Base-by-base conservation (phyloP, 2,797 vertebrate genomes). In the Leuciscus waleckii region DNA sequence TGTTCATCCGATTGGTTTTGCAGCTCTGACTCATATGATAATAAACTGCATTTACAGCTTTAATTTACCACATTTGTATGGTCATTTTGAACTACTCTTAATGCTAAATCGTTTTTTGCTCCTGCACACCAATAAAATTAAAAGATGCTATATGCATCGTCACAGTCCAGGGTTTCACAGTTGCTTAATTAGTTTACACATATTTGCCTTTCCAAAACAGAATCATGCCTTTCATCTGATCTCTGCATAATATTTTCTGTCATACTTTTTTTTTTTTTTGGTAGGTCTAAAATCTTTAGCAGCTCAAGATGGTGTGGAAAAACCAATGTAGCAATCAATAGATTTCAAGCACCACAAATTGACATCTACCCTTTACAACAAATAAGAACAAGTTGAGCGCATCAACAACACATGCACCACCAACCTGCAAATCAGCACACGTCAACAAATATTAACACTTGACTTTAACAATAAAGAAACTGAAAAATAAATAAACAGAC, bases 331-430 rank as follows among this genome's bases (percentile, higher is more conserved):
- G 58, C 29, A 51, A 83, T 75, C 43, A 21, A 56, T n/a, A 54
- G 7, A 70, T 58, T 95, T 84, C 29, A 84, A 76, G 49, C 46
- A 94, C 95, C 85, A 73, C 51, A 79, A 61, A 82, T 26, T 71
- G 41, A 35, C 69, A 73, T 76, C 35, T 68, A 51, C 51, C 49
- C 49, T 69, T 67, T 54, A 54, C 43, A 83, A 76, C 74, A 35
- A 68, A 41, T 29, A 39, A 43, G 67, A 87, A 68, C 26, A 79
- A 69, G 17, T 37, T 69, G 19, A 58, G 76, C 29, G 21, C 41
- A 79, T 71, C 35, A 49, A 75, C 54, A 65, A 73, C 21, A 61
- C 80, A 82, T 73, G 75, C 86, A 74, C 68, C 21, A 75, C 37
- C 79, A 87, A 87, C 79, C 82, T 79, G 82, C 17, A 19, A 23